A percentile compares a stretch with the other conserved stretches of the same genome.
These are phyloP conservation scores for Indicator indicator DNA, from an alignment of 2,113 vertebrate species.

Conservation along the genomic window DNA sequence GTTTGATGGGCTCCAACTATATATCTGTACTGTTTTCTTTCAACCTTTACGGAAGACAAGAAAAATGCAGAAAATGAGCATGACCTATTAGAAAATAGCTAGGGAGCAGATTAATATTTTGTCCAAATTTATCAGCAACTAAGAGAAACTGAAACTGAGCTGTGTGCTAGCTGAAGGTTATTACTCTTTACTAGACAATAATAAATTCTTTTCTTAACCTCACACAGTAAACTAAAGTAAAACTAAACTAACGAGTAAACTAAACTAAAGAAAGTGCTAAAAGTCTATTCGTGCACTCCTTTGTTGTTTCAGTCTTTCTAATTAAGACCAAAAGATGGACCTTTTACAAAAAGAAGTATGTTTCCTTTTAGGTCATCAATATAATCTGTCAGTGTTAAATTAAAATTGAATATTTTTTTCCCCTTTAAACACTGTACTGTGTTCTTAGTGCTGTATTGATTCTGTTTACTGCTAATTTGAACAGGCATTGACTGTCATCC, in stretches of 20 bases:
- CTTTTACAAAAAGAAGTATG: not conserved
- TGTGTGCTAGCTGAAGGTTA: not conserved
- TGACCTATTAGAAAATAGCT: not conserved
- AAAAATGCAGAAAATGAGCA: not conserved
- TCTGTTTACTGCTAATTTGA: not conserved
- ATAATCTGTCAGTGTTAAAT: not conserved
- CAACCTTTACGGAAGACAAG: accelerated
- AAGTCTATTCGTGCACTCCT: not conserved
- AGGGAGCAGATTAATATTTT: not conserved
- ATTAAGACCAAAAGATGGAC: not conserved
- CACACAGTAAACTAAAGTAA: not conserved
- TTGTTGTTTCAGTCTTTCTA: not conserved
- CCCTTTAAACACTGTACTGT: not conserved
- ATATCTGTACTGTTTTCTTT: not conserved
- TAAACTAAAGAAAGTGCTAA: not conserved
- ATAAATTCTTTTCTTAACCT: not conserved
- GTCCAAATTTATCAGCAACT: not conserved
- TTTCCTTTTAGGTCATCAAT: not conserved
- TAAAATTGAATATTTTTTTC: not conserved
- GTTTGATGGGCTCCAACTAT: not conserved
- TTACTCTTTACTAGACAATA: not conserved
- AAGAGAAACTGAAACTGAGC: not conserved
- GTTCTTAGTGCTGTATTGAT: not conserved
- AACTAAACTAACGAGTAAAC: not conserved
- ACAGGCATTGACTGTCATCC: not conserved